Conservation (phyloP, 1,140 invertebrate genomes). For the Tetraneura akinire region DNA sequence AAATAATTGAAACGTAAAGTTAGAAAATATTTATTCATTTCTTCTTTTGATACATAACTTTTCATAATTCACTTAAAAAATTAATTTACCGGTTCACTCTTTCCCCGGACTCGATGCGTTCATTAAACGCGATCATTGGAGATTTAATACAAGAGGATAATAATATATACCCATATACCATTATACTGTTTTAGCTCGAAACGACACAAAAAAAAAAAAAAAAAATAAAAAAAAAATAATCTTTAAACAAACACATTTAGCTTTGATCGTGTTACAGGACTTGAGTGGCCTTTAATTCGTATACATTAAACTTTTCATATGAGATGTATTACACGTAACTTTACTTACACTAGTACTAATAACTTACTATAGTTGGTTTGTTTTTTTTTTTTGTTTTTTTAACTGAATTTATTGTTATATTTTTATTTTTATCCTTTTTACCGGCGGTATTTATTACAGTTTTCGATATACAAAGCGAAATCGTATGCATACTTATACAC, state of each 20-base stretch:
- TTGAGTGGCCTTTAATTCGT: slow-evolving; percentile 43
- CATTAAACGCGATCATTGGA: slow-evolving; percentile 10
- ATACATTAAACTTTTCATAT: slow-evolving; percentile 10
- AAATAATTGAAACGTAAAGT: too few relatives aligned
- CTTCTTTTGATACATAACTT: too few relatives aligned
- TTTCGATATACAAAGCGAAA: not conserved
- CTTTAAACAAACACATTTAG: slow-evolving; percentile 39
- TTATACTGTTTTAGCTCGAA: too few relatives aligned
- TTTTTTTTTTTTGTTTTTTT: slow-evolving; percentile 16
- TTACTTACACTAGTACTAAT: not conserved
- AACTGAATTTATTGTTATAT: slow-evolving; percentile 20
- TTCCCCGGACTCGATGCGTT: not conserved
- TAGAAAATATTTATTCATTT: too few relatives aligned
- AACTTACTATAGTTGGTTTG: too few relatives aligned
- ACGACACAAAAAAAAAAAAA: too few relatives aligned
- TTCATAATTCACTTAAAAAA: not conserved
- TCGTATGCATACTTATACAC: not conserved
- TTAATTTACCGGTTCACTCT: slow-evolving; percentile 4
- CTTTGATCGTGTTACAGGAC: slow-evolving; percentile 45
- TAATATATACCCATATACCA: too few relatives aligned
- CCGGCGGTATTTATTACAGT: not conserved
- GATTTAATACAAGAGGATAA: slow-evolving; percentile 19
- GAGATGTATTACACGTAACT: slow-evolving; percentile 11
- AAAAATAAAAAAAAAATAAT: too few relatives aligned
- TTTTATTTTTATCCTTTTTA: slow-evolving; percentile 26